These are phyloP conservation scores for Zaprionus capensis DNA, from an alignment of 1,140 invertebrate species.

Conservation along the genomic window DNA sequence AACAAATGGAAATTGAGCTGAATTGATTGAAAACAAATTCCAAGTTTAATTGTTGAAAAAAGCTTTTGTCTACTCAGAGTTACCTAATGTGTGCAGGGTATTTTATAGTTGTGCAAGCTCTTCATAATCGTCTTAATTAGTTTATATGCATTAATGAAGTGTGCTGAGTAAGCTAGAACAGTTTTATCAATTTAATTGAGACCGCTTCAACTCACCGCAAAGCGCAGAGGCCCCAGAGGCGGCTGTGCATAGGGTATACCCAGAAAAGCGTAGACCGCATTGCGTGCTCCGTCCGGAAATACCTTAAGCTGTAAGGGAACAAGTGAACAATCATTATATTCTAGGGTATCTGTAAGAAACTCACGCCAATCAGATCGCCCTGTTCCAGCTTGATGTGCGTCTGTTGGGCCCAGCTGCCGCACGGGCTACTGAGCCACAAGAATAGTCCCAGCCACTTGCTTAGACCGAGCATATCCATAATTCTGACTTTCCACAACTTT, in stretches of 20 bases:
- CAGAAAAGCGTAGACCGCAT: constrained; percentile 87
- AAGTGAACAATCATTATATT: not conserved
- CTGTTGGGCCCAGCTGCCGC: constrained; percentile 49
- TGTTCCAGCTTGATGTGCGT: constrained; percentile 75
- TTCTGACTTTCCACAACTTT: constrained; percentile 37
- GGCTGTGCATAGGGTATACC: constrained; percentile 89
- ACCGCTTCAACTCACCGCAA: constrained; percentile 83
- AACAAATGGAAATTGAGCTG: no score
- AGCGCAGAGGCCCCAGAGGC: constrained; percentile 87
- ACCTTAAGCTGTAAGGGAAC: constrained; percentile 81
- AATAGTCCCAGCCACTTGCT: constrained; percentile 6
- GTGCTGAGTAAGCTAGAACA: constrained; percentile 2
- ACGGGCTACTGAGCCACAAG: constrained; percentile 2
- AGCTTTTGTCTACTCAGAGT: not conserved
- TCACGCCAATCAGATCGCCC: constrained; percentile 73
- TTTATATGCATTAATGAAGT: not conserved
- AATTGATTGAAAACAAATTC: not conserved
- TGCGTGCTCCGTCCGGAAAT: constrained; percentile 84
- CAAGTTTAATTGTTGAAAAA: not conserved
- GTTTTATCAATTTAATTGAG: not conserved
- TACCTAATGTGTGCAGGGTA: not conserved
- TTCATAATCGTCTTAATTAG: not conserved
- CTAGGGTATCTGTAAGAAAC: not conserved
- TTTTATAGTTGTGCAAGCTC: not conserved
- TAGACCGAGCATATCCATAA: constrained; percentile 32